Evolutionary conservation across 1,140 invertebrate species (phyloP), one percentile per base, ranked within the genome.

Genomic region (Scaptomyza hsui): DNA sequence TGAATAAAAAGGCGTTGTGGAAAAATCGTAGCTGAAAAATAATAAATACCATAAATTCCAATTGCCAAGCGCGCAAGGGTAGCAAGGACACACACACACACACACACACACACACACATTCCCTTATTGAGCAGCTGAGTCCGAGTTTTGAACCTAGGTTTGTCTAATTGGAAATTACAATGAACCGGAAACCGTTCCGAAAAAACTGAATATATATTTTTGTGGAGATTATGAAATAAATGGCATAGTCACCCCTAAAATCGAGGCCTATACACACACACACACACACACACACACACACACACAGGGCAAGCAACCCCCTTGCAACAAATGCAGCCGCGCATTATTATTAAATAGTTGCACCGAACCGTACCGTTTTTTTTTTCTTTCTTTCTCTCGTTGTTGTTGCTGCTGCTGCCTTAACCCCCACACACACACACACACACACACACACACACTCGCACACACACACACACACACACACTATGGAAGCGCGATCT

Each of bases 41-140:
- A 73, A 74, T 74, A 72, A 73, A 83, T 83, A 85, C 72, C 80
- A 83, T 72, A 83, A 75, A 83, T 83, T 83, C 79, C 80, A 80
- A 79, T 85, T 85, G 80, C 69, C 72, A 49, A 35, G 24, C 24
- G 4, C 3, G 35, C 75, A 75, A 57, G 75, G 79, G 79, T 83
- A 68, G 79, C 42, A 78, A 60, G 52, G 61, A 72, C 48, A 49
- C 60, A 35, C 61, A 62, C 39, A 48, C 56, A 44, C 55, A 35
- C 32, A 79, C 57, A 64, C 53, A 59, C 64, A 44, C 39, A 52
- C 16, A 16, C 45, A 53, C 32, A 18, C 72, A 72, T 72, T 72
- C 72, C 61, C 72, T 72, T 72, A 72, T 72, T 72, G 5, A 51
- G 48, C 48, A 72, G 68, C 72, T 72, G 19, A 35, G 41, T 48